These are phyloP conservation scores for Pogona vitticeps DNA, from an alignment of 2,113 vertebrate species.

Conservation along the genomic window DNA sequence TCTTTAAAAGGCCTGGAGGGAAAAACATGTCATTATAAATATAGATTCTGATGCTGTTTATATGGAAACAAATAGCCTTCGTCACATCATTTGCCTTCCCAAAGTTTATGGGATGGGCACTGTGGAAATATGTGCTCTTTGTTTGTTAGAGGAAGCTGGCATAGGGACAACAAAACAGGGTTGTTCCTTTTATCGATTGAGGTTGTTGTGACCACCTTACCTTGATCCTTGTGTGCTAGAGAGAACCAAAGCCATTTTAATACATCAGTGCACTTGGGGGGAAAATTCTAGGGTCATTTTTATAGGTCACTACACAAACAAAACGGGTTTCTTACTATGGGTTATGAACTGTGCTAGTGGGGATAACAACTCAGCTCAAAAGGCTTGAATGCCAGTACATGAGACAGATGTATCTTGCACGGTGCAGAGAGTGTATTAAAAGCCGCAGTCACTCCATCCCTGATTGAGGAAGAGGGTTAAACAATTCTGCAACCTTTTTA, in stretches of 20 bases:
- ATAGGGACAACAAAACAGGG: neutral
- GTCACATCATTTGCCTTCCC: neutral
- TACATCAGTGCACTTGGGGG: neutral
- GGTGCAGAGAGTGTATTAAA: neutral
- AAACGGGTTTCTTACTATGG: accelerated
- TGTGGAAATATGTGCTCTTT: neutral
- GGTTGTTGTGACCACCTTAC: constrained; percentile 23
- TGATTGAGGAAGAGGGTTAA: accelerated
- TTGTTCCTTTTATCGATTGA: constrained; percentile 25
- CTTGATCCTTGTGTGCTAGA: constrained; percentile 11
- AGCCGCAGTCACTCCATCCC: accelerated
- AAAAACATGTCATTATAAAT: neutral
- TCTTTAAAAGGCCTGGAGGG: neutral
- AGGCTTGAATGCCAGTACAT: accelerated
- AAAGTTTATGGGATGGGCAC: neutral
- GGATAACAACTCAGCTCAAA: neutral
- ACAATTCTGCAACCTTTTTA: accelerated
- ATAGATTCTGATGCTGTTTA: neutral
- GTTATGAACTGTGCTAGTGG: neutral
- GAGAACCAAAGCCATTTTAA: neutral
- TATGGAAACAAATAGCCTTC: constrained; percentile 5
- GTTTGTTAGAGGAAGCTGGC: neutral
- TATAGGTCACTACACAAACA: constrained; percentile 8
- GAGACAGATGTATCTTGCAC: neutral
- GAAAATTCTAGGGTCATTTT: constrained; percentile 24